Evolutionary conservation across 2,888 invertebrate genomes (phyloP), one percentile per base, ranked within the genome.

Genomic region (Busseola fusca): DNA sequence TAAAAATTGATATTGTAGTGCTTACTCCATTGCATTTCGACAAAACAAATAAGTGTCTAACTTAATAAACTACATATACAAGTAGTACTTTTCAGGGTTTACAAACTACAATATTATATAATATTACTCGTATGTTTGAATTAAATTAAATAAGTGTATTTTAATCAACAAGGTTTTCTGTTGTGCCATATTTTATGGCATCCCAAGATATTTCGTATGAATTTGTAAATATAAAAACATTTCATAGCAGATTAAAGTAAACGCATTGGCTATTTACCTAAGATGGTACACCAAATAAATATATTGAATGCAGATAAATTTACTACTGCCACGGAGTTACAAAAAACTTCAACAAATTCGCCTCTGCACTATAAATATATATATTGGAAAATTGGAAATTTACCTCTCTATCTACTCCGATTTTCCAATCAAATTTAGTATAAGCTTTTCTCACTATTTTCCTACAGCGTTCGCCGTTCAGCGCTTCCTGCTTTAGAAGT

Each of bases 181-280:
- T 78, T 69, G 78, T 79, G 82, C 65, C 79, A 79, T 79, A 66
- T 52, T 54, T 64, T 59, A 79, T 81, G 63, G 79, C 66, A 42
- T 77, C 52, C 7, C 50, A 68, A 72, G 14, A 42, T 66, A 58
- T 50, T 76, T 65, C 18, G 45, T 54, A 52, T 34, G 34, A 52
- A 30, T 37, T 69, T 77, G 76, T 77, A 76, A 64, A 74, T 80
- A 74, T n/a, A n/a, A 10, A 64, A 30, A 59, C 27, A 40, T n/a
- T 80, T 64, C 34, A 34, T 10, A 16, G 18, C 59, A 65, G 16
- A 30, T 50, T 45, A 21, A 21, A 40, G 14, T 60, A 21, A 62
- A 25, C 12, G 25, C 25, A 54, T 63, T 66, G 73, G 52, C 52
- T 59, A 40, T 34, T 48, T 58, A 52, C 14, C 2, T 34, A 56